These are phyloP conservation scores for Penaeus indicus DNA, from an alignment of 1,140 invertebrate genomes.

Conservation along the genomic window DNA sequence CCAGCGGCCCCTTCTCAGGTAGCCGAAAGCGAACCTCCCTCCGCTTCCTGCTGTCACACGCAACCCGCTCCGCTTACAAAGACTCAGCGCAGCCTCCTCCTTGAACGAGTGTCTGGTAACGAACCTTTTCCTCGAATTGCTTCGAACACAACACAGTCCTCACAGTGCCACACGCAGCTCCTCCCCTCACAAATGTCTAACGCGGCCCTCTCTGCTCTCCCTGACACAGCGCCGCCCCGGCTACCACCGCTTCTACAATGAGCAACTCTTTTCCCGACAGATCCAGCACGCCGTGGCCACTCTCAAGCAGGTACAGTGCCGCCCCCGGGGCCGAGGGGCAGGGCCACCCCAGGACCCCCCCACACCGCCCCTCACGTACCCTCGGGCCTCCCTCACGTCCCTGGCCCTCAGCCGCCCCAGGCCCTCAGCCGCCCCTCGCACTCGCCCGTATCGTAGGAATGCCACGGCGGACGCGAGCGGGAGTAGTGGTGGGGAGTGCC, in stretches of 20 bases:
- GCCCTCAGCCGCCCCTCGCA: not conserved
- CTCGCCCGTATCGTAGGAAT: too few relatives aligned
- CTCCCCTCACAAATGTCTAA: conserved; percentile 45
- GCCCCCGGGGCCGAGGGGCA: conserved; percentile 40
- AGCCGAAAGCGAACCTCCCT: too few relatives aligned
- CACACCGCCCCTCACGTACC: not conserved
- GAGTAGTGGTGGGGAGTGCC: too few relatives aligned
- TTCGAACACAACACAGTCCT: too few relatives aligned
- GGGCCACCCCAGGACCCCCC: conserved; percentile 5
- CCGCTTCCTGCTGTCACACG: too few relatives aligned
- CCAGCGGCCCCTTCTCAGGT: too few relatives aligned
- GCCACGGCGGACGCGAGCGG: too few relatives aligned
- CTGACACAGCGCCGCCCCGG: conserved; percentile 55
- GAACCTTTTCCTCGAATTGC: too few relatives aligned
- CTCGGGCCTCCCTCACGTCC: too few relatives aligned
- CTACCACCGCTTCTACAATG: conserved; percentile 61
- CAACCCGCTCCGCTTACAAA: too few relatives aligned
- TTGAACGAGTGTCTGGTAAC: too few relatives aligned
- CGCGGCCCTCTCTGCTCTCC: conserved; percentile 54
- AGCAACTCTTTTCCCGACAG: conserved; percentile 64
- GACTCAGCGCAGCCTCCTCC: too few relatives aligned
- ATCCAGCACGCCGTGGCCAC: conserved; percentile 64
- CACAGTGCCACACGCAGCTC: not conserved
- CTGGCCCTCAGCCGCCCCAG: not conserved
- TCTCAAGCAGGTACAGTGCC: conserved; percentile 62